These are phyloP conservation scores for Microtus pennsylvanicus DNA, from an alignment of 2,113 vertebrate genomes.

Conservation along the genomic window DNA sequence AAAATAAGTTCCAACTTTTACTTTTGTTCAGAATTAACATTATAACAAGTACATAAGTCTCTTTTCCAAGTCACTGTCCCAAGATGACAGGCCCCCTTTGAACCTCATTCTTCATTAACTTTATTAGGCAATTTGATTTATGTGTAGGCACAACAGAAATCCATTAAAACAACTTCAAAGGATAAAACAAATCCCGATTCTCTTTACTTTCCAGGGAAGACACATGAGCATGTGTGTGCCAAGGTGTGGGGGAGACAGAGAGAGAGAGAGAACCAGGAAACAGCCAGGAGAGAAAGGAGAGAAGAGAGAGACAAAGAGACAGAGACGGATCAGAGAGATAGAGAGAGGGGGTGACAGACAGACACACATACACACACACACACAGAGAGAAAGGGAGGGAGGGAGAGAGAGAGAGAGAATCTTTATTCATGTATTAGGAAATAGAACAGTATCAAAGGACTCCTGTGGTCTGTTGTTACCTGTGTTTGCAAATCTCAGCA, in stretches of 20 bases:
- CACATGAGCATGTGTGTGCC: not conserved
- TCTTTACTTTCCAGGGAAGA: not conserved
- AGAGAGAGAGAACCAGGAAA: no score
- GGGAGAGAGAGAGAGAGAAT: not conserved
- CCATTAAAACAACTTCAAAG: conserved; percentile 6
- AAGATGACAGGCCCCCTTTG: not conserved
- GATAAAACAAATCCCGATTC: conserved; percentile 25
- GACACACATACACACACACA: not conserved
- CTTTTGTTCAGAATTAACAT: conserved; percentile 29
- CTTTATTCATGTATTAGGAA: not conserved
- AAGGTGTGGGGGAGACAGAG: no score
- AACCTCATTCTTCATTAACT: conserved; percentile 3
- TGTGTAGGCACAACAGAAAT: conserved; percentile 17
- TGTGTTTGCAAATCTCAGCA: not conserved
- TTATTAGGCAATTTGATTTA: conserved; percentile 53
- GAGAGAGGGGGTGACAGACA: no score
- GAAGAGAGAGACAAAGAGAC: not conserved
- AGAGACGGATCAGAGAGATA: not conserved
- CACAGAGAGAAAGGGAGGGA: no score
- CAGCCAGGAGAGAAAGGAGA: not conserved
- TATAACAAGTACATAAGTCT: conserved; percentile 19
- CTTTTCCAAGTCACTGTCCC: conserved; percentile 5
- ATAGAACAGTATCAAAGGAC: not conserved
- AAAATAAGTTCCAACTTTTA: conserved; percentile 13
- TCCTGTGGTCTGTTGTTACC: no score